phyloP scores from a whole-genome alignment of 1,140 invertebrate species.

The Drosophila nigromelanica region DNA sequence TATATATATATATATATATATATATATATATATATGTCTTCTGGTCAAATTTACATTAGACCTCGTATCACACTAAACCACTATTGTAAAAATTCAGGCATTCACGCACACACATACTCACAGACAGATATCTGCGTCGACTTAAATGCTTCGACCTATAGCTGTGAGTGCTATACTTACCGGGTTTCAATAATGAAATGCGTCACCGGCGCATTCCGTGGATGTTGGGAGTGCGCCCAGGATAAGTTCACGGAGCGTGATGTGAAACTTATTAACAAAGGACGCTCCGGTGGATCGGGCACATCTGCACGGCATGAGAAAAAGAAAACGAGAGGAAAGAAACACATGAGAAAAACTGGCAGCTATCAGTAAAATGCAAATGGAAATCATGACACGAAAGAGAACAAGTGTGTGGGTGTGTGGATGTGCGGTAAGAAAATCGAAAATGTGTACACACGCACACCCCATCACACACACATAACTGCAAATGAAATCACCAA shows the following conservation, averaged over 20 bases:
- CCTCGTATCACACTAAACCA: not conserved
- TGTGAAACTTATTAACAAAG: slow-evolving; percentile 89
- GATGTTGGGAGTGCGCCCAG: slow-evolving; percentile 89
- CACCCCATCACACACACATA: slow-evolving; percentile 38
- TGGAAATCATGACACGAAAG: slow-evolving; percentile 65
- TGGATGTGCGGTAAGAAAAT: slow-evolving; percentile 23
- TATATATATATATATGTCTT: not conserved
- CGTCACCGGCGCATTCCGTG: slow-evolving; percentile 88
- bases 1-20: too few relatives aligned
- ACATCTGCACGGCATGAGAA: slow-evolving; percentile 85
- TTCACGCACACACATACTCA: not conserved
- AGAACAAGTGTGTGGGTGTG: slow-evolving; percentile 8
- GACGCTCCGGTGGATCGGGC: slow-evolving; percentile 89
- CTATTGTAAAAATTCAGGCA: not conserved
- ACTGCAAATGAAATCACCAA: slow-evolving; percentile 59
- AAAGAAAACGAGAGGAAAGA: slow-evolving; percentile 9
- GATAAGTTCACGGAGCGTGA: slow-evolving; percentile 90
- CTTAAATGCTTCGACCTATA: slow-evolving; percentile 2
- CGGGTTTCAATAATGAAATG: slow-evolving; percentile 90
- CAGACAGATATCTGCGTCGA: not conserved
- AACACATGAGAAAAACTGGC: slow-evolving; percentile 49
- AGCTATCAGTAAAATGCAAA: slow-evolving; percentile 70
- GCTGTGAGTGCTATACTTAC: slow-evolving; percentile 85
- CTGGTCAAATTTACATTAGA: not conserved
- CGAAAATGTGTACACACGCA: slow-evolving; percentile 12